phyloP scores from a whole-genome alignment of 2,797 vertebrate species.

The Sebastes aleutianus region DNA sequence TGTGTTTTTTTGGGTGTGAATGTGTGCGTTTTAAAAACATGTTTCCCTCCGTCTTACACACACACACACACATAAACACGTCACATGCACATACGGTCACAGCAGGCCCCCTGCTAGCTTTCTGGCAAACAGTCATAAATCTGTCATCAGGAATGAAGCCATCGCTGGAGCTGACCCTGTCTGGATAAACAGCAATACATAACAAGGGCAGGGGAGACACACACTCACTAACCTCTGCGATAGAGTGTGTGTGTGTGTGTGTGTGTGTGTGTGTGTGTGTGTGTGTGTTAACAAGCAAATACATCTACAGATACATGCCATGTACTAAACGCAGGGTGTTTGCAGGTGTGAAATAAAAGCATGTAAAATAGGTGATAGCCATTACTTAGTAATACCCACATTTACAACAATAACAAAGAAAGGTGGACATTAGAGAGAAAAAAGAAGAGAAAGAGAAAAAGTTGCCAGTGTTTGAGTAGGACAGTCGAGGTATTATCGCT shows the following conservation, averaged over 20 bases:
- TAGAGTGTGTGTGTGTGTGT: not conserved
- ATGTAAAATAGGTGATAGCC: not conserved
- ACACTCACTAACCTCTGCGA: conserved; percentile 54
- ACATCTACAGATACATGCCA: not conserved
- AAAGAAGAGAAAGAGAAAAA: no score
- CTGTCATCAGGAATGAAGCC: conserved; percentile 92
- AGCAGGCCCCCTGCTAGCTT: conserved; percentile 77
- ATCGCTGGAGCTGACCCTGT: conserved; percentile 90
- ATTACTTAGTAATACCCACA: no score
- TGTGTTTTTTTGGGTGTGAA: conserved; percentile 75
- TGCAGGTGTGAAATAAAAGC: not conserved
- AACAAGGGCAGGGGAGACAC: conserved; percentile 81
- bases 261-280: not conserved
- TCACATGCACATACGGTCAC: conserved; percentile 46
- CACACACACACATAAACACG: conserved; percentile 70
- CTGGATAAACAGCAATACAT: conserved; percentile 92
- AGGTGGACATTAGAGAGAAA: no score
- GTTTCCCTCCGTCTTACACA: conserved; percentile 87
- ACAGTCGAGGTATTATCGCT: no score
- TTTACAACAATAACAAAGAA: no score
- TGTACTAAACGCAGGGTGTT: not conserved
- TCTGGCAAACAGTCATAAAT: conserved; percentile 87
- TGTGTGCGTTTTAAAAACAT: conserved; percentile 85
- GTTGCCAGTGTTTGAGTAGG: no score
- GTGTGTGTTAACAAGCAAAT: conserved; percentile 23